These are phyloP conservation scores for Calypte anna DNA, from an alignment of 2,113 vertebrate genomes.

Conservation along the genomic window DNA sequence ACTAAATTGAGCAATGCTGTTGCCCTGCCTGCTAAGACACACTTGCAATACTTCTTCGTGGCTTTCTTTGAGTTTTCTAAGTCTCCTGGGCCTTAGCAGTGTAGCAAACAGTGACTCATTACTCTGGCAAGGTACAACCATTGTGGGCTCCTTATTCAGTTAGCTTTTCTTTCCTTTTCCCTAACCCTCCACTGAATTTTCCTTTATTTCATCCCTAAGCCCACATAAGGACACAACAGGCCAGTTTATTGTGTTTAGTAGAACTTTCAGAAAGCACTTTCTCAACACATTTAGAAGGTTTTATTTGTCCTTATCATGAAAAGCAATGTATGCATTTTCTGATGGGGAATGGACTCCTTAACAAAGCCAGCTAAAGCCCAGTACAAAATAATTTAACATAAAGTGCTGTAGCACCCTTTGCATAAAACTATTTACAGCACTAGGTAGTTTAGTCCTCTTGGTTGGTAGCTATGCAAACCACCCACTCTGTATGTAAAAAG, in stretches of 20 bases:
- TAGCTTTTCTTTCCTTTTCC: slow-evolving; percentile 30
- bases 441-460: neutral
- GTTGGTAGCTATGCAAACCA: neutral
- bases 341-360: neutral
- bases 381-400: neutral
- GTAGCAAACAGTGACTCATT: slow-evolving; percentile 65
- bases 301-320: neutral
- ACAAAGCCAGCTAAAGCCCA: neutral
- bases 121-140: slow-evolving; percentile 38
- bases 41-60: slow-evolving; percentile 1
- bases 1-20: slow-evolving; percentile 26
- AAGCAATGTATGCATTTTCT: neutral
- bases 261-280: neutral
- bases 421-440: neutral
- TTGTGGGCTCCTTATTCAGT: slow-evolving; percentile 19
- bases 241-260: neutral
- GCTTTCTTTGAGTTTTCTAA: slow-evolving; percentile 20
- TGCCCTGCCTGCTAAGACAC: slow-evolving; percentile 1
- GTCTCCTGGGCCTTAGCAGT: slow-evolving; percentile 40
- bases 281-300: neutral
- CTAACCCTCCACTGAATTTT: neutral
- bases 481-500: neutral
- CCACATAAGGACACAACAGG: neutral
- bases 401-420: neutral
- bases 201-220: slow-evolving; percentile 23